Conservation (phyloP, 1,140 invertebrate species). For the Polypedilum pembai region DNA sequence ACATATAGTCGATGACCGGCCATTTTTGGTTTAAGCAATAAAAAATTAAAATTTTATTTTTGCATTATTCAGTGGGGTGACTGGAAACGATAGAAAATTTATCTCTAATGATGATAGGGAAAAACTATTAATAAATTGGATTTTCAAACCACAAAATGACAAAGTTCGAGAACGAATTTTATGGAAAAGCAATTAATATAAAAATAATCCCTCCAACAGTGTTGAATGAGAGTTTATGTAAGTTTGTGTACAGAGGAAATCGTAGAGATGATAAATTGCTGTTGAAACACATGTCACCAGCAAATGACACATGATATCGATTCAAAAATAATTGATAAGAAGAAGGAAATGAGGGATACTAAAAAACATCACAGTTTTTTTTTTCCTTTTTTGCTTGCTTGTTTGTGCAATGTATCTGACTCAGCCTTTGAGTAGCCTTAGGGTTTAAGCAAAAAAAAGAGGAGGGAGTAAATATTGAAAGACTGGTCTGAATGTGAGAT, state of each 20-base stretch:
- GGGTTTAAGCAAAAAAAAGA: too few species aligned
- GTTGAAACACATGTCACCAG: constrained; percentile 14
- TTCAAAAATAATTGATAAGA: constrained; percentile 19
- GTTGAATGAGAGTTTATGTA: background rate
- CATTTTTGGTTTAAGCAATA: too few species aligned
- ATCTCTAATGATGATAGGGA: background rate
- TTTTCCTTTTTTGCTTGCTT: background rate
- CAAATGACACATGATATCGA: constrained; percentile 26
- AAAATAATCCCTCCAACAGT: background rate
- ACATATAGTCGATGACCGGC: too few species aligned
- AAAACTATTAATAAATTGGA: background rate
- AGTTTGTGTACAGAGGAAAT: background rate
- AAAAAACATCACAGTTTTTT: background rate
- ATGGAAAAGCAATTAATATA: background rate
- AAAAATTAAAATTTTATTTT: too few species aligned
- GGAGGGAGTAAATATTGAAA: background rate
- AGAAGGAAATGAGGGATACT: background rate
- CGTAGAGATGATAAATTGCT: constrained; percentile 14
- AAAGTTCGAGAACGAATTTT: background rate
- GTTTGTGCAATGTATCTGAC: background rate
- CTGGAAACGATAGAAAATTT: background rate
- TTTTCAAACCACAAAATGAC: background rate
- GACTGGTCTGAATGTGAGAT: background rate
- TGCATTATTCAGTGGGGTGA: background rate
- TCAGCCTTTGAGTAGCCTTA: background rate